Evolutionary conservation across 2,888 invertebrate genomes (phyloP), one percentile per base, ranked within the genome.

Genomic region (Labia minor): DNA sequence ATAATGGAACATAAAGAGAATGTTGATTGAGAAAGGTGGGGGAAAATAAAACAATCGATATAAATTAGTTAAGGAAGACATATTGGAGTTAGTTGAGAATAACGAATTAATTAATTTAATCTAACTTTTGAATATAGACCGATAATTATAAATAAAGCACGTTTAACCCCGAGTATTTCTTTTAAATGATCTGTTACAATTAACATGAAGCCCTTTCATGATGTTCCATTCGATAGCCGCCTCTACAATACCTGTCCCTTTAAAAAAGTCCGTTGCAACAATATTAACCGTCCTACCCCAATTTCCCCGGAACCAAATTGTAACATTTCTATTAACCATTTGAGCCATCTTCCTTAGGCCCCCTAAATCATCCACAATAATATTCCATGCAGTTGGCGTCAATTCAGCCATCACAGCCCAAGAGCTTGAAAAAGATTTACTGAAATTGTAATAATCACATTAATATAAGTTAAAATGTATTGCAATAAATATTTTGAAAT

Each of bases 361-460:
- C 4, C 85, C 85, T 3, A 83, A 78, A 1, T 82, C 78, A 70
- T 84, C 80, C 69, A 85, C 79, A 10, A 87, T 75, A 19, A 88
- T 82, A 72, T 86, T 86, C 33, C 83, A 76, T 0, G 85, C 80
- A 61, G 82, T 83, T 0, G 88, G 86, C 0, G 89, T 89, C 63
- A 88, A 79, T 76, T 89, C 86, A 0, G 88, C 87, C 89, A 89
- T 89, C 8, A 87, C 84, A 0, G 88, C 85, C 71, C 82, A 78
- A 1, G 81, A 78, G 66, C 63, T 71, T 19, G 19, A 21, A 8
- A 67, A 67, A 14, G 69, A 71, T 37, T 70, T 70, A 16, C 65
- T 65, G n/a, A 20, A 33, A 81, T 81, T 71, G 84, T 74, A 0
- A 83, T 83, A 10, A 78, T 78, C 8, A 73, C 74, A 26, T 81